Evolutionary conservation across 30 jellyfish, hydroid and myxozoan species (phyloP), one percentile per base, ranked within the genome.

Genomic region (Cassiopea andromeda): DNA sequence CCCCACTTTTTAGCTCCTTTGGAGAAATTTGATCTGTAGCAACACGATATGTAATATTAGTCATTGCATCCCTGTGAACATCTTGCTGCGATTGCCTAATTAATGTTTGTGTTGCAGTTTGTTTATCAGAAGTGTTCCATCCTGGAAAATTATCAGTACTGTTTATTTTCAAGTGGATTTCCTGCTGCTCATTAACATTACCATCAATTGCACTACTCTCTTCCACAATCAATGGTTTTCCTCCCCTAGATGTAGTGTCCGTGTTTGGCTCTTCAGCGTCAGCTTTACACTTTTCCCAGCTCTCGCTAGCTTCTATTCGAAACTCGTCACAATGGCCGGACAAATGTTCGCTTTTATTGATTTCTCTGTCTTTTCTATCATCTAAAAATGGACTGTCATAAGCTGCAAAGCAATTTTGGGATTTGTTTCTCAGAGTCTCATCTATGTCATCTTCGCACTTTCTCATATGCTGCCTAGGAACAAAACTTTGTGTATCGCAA

Each of bases 381-480:
- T 60, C 71, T 60, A 12, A 18, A 19, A 58, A 73, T 16, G 92
- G 92, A 50, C 59, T 73, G 7, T 1, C 47, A 64, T 48, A 61
- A 2, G 75, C n/a, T 48, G 81, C 92, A 60, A 16, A 2, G 4
- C 69, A 44, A 12, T 85, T 44, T 74, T 85, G 87, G 46, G 87
- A 70, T 54, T 70, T 14, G 6, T 44, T 17, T 7, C 57, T 68
- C 12, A 76, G 59, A 0, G 50, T 54, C 73, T 61, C 73, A 48
- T 68, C 79, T 15, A 64, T 48, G 14, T 48, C 79, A 14, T 4
- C 70, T 10, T 16, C 17, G 46, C 27, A 18, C 10, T 81, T 82
- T 77, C 50, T 75, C 13, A 43, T 47, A 46, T 18, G 17, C 69
- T n/a, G 44, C 46, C 45, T 19, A 15, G 7, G 60, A 50, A 74